These are phyloP conservation scores for Galemys pyrenaicus DNA, from an alignment of 2,113 vertebrate genomes.

Conservation along the genomic window DNA sequence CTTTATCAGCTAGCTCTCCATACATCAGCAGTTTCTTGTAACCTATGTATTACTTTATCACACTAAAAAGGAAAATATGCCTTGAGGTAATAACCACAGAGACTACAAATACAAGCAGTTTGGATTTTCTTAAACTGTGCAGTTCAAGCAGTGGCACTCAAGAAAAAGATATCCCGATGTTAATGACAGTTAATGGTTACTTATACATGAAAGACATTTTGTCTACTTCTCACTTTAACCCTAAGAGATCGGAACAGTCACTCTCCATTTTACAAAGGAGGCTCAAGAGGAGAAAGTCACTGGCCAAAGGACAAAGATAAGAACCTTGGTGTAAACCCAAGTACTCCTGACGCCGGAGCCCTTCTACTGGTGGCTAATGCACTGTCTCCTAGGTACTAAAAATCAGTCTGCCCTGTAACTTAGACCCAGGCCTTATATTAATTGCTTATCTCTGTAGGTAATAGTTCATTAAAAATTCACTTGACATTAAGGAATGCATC, in stretches of 20 bases:
- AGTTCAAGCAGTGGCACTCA: neutral
- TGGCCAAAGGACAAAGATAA: neutral
- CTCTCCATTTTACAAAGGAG: neutral
- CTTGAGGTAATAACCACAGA: constrained; percentile 30
- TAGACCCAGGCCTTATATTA: neutral
- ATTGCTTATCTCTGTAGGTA: neutral
- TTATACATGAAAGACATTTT: neutral
- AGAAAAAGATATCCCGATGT: neutral
- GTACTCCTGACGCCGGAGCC: no score
- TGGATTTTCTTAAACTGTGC: neutral
- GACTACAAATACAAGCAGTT: neutral
- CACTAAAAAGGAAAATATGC: neutral
- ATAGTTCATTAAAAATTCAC: neutral
- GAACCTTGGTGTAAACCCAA: neutral
- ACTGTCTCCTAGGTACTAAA: neutral
- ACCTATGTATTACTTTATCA: neutral
- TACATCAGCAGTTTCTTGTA: neutral
- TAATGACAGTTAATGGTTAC: neutral
- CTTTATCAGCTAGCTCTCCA: constrained; percentile 21
- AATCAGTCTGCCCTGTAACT: neutral
- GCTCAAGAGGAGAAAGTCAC: neutral
- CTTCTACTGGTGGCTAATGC: accelerated
- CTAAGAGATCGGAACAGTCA: neutral
- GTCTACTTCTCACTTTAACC: neutral
- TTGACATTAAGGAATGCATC: neutral